A percentile compares a stretch with the other conserved stretches of the same genome.
Evolutionary conservation across 2,797 vertebrate species (phyloP).

Genomic region (Streptopelia turtur): DNA sequence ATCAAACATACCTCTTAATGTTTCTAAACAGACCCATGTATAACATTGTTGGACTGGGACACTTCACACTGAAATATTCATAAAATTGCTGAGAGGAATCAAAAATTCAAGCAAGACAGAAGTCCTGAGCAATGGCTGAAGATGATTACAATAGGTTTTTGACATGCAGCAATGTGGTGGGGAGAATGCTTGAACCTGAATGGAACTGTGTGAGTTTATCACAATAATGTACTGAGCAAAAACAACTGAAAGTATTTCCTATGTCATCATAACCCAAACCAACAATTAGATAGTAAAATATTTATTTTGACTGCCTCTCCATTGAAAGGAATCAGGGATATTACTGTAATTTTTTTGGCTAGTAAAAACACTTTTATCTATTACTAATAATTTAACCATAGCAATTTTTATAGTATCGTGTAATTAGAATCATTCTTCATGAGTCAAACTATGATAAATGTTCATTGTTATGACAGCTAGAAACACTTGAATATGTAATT

Average conservation of each 20-base stretch:
- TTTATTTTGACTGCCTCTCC: neutral
- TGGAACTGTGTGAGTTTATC: neutral
- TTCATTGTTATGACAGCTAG: slow-evolving; percentile 49
- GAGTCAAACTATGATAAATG: slow-evolving; percentile 53
- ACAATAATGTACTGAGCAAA: neutral
- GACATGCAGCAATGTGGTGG: neutral
- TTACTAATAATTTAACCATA: slow-evolving; percentile 24
- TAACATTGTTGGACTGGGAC: neutral
- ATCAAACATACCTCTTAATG: neutral
- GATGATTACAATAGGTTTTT: neutral
- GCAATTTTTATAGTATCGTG: neutral
- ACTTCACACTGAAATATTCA: neutral
- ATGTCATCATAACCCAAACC: neutral
- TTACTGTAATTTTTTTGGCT: neutral
- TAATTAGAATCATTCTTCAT: slow-evolving; percentile 27
- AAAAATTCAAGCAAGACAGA: neutral
- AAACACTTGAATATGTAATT: slow-evolving; percentile 24
- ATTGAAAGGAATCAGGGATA: neutral
- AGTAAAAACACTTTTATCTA: neutral
- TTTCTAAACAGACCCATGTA: neutral
- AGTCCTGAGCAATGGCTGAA: neutral
- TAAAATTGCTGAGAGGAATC: neutral
- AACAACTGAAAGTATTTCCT: neutral
- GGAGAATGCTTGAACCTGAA: neutral
- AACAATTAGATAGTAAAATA: neutral